phyloP scores from a whole-genome alignment of 2,888 invertebrate genomes.

The Troides helena region DNA sequence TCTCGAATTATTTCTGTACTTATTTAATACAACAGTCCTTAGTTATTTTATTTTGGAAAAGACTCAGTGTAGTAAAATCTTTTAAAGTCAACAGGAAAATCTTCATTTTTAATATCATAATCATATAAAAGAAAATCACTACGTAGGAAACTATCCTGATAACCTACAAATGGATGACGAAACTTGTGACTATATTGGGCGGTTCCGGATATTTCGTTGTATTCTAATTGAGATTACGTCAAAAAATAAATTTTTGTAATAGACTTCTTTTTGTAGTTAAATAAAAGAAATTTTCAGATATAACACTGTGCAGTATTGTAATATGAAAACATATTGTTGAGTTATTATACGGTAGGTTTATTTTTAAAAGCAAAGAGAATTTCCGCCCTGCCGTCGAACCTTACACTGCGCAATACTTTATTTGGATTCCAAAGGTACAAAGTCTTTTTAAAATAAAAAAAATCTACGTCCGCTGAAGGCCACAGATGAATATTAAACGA shows the following conservation, averaged over 20 bases:
- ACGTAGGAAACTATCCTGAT: too few species aligned
- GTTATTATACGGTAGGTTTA: background rate
- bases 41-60: background rate
- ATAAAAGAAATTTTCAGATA: background rate
- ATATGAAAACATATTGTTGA: background rate
- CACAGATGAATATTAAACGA: background rate
- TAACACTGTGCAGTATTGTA: background rate
- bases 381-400: background rate
- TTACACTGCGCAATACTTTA: background rate
- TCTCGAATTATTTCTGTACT: constrained; percentile 12
- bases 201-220: too few species aligned
- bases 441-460: background rate
- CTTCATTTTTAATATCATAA: too few species aligned
- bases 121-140: too few species aligned
- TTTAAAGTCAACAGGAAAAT: too few species aligned
- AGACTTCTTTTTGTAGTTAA: background rate
- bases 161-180: too few species aligned
- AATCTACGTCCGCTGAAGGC: background rate
- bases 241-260: too few species aligned
- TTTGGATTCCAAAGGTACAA: background rate
- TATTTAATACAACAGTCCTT: constrained; percentile 1
- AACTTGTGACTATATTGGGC: too few species aligned
- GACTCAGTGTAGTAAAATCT: background rate
- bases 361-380: background rate
- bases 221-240: too few species aligned